Conservation (phyloP, 2,888 invertebrate species). For the Rhamphomyia laevipes region DNA sequence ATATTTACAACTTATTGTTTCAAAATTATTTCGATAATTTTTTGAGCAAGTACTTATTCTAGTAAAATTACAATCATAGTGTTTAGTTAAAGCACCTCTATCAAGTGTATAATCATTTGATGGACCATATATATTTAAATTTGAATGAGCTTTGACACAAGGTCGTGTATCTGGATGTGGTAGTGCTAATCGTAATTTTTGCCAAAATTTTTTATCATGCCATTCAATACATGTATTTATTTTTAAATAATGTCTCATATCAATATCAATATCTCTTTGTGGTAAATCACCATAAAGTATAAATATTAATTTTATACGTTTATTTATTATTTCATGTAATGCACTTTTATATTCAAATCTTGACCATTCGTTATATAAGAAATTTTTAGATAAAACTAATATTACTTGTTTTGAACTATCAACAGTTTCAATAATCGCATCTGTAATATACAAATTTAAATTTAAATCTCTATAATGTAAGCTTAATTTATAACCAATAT, state of each 20-base stretch:
- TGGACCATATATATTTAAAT: conserved; percentile 61
- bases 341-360: conserved; percentile 91
- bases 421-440: conserved; percentile 85
- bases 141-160: conserved; percentile 31
- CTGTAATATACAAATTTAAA: conserved; percentile 76
- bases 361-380: conserved; percentile 91
- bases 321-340: conserved; percentile 77
- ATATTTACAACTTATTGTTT: conserved; percentile 8
- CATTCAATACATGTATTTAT: conserved; percentile 86
- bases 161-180: conserved; percentile 44
- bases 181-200: conserved; percentile 83
- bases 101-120: conserved; percentile 27
- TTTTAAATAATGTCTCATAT: conserved; percentile 78
- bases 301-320: conserved; percentile 76
- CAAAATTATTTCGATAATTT: conserved; percentile 5
- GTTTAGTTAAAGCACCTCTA: conserved; percentile 17
- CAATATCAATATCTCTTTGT: conserved; percentile 79
- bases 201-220: conserved; percentile 95
- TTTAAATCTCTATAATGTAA: conserved; percentile 87
- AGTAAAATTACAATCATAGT: conserved; percentile 35
- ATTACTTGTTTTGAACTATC: conserved; percentile 83
- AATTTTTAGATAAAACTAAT: conserved; percentile 82
- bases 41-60: conserved; percentile 26
- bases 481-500: conserved; percentile 75
- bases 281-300: conserved; percentile 83